Conservation (phyloP, 2,797 vertebrate species). For the Phaenicophaeus curvirostris region DNA sequence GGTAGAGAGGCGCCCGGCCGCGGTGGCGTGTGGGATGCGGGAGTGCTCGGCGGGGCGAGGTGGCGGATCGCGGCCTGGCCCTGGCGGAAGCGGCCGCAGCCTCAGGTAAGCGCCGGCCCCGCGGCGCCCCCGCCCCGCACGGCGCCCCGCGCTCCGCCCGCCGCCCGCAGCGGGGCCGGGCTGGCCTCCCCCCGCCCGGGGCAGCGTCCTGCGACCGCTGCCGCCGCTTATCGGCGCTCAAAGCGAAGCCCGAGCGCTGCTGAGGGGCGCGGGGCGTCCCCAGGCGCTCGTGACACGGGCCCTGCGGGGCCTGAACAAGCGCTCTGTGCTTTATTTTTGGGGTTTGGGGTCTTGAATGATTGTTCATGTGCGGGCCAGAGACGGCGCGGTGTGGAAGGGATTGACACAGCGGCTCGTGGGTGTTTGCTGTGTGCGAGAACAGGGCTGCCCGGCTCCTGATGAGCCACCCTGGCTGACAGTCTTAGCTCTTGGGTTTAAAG, state of each 20-base stretch:
- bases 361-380: not conserved
- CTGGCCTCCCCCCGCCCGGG: too few species aligned
- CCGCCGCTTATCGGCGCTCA: too few species aligned
- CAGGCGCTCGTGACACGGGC: too few species aligned
- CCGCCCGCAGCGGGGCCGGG: too few species aligned
- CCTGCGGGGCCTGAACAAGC: fast-evolving
- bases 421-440: not conserved
- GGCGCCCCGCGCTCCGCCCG: too few species aligned
- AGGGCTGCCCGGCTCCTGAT: not conserved
- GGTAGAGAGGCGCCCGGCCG: not conserved
- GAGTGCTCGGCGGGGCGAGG: not conserved
- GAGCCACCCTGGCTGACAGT: fast-evolving
- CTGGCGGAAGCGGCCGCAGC: not conserved
- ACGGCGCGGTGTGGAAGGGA: fast-evolving
- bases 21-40: slow-evolving; percentile 35
- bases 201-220: too few species aligned
- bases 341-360: not conserved
- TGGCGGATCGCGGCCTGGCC: not conserved
- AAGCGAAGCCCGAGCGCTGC: too few species aligned
- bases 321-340: fast-evolving
- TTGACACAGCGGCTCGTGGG: too few species aligned
- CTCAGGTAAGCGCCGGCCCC: slow-evolving; percentile 8
- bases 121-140: not conserved
- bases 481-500: not conserved
- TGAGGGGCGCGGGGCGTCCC: too few species aligned